Base-by-base conservation (phyloP, 2,113 vertebrate species). In the Sceloporus undulatus region DNA sequence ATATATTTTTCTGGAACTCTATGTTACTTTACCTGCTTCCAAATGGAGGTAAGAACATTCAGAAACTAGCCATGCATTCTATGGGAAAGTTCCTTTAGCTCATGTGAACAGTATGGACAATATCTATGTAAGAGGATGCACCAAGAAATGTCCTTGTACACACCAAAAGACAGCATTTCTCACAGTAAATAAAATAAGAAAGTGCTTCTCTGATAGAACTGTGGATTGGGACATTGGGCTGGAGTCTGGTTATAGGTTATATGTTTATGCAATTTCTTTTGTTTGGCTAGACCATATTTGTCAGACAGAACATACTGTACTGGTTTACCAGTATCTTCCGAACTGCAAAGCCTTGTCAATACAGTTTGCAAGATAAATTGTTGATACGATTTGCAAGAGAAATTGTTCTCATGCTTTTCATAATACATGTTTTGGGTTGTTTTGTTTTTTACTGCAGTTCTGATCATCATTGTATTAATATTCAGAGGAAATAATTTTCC, bases 1-100 rank as follows among this genome's bases (percentile, higher is more conserved):
- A 56, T 38, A 79, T 48, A 65, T 78, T 85, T 86, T 62, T 87
- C 85, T 92, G 9, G 91, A 87, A 82, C 87, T 88, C 29, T 59
- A 0, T 85, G 65, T 92, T 93, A 23, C 81, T 91, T 90, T 88
- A 93, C 90, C 48, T 85, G 71, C 86, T 89, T 90, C 95, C 91
- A 70, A 85, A 92, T 54, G 56, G 79, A 80, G 14, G 84, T 91
- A 90, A 92, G 90, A 84, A 38, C 90, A 90, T 85, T 65, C 86
- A 91, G 87, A 87, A 87, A 66, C 48, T 79, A 1, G 13, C 25
- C 4, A 86, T 86, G 76, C 25, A 52, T 21, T 23, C 25, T 25
- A 16, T 77, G 34, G 29, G 5, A 59, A 81, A 65, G 56, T 19
- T 62, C 14, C 59, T 65, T 25, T n/a, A 23, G 23, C 38, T 59